Evolutionary conservation across 2,113 vertebrate genomes (phyloP), one percentile per base, ranked within the genome.

Genomic region (Cinclus mexicanus): DNA sequence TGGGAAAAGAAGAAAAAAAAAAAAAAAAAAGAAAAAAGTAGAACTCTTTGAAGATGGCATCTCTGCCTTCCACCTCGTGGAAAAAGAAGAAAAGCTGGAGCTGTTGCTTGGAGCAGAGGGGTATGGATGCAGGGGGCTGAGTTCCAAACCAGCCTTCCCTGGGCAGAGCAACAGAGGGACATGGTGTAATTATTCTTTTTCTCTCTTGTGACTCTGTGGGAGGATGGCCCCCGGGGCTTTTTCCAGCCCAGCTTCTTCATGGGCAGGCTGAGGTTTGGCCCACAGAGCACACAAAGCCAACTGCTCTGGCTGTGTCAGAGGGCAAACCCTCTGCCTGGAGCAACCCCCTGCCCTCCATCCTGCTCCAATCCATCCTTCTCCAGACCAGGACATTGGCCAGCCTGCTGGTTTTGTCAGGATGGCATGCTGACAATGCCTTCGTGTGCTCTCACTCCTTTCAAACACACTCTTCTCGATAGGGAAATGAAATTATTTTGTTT

Each of bases 181-280:
- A 0, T 0, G 8, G 76, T 29, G 65, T 57, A 26, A 72, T 57
- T 89, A 91, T 86, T 80, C 46, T 80, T 67, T 61, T 61, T 69
- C 39, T 68, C 21, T 0, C 0, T 26, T 0, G 3, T 0, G 10
- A 18, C 55, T 56, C 5, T 15, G 7, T 3, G 57, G 35, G 41
- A 90, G 37, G 19, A 60, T 3, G 10, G 35, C 71, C 55, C 60
- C 14, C 0, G 1, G 53, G 85, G 89, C 21, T 71, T 93, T 67
- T 86, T 91, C 80, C 89, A 81, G 41, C 67, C 42, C 56, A 31
- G 65, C 59, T 81, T 17, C 31, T 67, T 44, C 49, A 60, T 3
- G 31, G 61, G 23, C 26, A 42, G 71, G 52, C 79, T 85, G 75
- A 44, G 39, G 44, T 79, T 19, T 52, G 61, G 59, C 71, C 17